Evolutionary conservation across 2,888 invertebrate genomes (phyloP), one percentile per base, ranked within the genome.

Genomic region (Argyresthia albistria): DNA sequence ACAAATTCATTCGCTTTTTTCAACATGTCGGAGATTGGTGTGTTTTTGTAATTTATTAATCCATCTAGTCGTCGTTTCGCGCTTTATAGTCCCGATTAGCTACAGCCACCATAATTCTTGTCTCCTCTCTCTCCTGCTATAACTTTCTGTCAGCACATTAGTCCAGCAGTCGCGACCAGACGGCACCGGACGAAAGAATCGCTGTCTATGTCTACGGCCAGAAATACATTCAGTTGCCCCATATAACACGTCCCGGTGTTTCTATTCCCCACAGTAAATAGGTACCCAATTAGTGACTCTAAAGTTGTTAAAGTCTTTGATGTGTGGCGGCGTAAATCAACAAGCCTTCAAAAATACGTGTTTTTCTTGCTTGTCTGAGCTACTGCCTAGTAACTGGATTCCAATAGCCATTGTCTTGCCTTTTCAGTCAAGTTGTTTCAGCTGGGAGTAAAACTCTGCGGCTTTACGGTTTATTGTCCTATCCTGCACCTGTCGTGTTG

Each of bases 151-250:
- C 65, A 65, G 61, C 63, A 62, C 63, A 66, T 61, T 60, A 64
- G 59, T 60, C 61, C 62, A 36, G 48, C n/a, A 15, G 37, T 10
- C 60, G 57, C 58, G 60, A 57, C 64, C 60, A 58, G 62, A 62
- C 67, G 60, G 60, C 60, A 54, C 61, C 64, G 63, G 65, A 66
- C 67, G 69, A 70, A 12, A n/a, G 8, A 50, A 45, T 43, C 43
- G 12, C 25, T 43, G 68, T 70, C 25, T 25, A 25, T 64, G 71
- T 65, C 67, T 51, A 63, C 60, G 54, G 67, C 67, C 67, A 72
- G 66, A 78, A 80, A 80, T 79, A 80, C 72, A 73, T 69, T 66
- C 61, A 67, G 65, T 63, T 74, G 79, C 65, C 69, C 78, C 64
- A 80, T 70, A 76, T 77, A 70, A 64, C 65, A 48, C 37, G 9